These are phyloP conservation scores for Motacilla alba DNA, from an alignment of 2,113 vertebrate genomes.

Conservation along the genomic window DNA sequence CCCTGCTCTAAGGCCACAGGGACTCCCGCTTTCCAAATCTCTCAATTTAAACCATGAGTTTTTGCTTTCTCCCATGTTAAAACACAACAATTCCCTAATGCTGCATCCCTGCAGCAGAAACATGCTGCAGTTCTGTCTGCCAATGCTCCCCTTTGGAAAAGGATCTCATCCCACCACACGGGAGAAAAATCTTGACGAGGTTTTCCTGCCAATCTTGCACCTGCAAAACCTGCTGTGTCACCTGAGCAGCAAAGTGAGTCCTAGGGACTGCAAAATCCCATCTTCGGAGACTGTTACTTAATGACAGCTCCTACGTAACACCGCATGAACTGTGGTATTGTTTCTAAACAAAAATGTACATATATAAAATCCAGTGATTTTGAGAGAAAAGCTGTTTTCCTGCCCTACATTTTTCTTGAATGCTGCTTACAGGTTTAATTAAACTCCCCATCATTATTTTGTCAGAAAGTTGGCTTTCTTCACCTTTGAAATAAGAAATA, in stretches of 20 bases:
- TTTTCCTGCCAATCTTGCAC: neutral
- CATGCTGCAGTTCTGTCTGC: neutral
- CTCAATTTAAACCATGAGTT: neutral
- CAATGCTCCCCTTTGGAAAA: neutral
- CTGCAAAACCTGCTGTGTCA: neutral
- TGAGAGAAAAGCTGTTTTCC: neutral
- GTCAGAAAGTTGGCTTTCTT: conserved; percentile 22
- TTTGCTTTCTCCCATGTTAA: neutral
- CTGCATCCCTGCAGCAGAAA: neutral
- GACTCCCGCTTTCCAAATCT: neutral
- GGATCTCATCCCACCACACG: neutral
- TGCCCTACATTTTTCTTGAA: neutral
- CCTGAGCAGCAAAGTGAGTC: neutral
- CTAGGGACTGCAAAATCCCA: neutral
- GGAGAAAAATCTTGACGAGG: neutral
- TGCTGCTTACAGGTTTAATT: conserved; percentile 18
- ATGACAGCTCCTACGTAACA: neutral
- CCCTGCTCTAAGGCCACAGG: neutral
- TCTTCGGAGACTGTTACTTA: neutral
- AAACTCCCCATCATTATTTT: neutral
- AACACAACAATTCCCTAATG: neutral
- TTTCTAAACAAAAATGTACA: neutral
- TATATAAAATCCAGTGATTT: neutral
- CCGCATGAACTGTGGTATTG: neutral
- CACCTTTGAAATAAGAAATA: conserved; percentile 22